Conservation (phyloP, 2,888 invertebrate species). For the Pherbina coryleti region DNA sequence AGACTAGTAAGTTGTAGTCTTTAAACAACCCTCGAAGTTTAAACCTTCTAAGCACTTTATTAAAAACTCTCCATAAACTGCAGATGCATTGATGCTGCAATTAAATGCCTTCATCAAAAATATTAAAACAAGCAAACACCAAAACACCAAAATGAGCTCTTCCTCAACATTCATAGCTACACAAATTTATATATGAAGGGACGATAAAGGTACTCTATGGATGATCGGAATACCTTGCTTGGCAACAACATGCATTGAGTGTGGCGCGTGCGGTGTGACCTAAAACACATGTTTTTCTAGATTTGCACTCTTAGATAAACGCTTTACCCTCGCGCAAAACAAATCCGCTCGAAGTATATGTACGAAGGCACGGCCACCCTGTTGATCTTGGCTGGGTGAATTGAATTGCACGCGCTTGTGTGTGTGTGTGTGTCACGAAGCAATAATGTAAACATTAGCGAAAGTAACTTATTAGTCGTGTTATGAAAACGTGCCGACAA, state of each 20-base stretch:
- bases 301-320: slow-evolving; percentile 45
- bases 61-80: slow-evolving; percentile 46
- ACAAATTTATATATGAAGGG: no score
- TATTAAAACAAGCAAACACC: slow-evolving; percentile 63
- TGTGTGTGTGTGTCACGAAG: slow-evolving; percentile 42
- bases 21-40: neutral
- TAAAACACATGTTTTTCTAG: slow-evolving; percentile 67
- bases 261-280: slow-evolving; percentile 64
- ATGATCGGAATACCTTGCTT: no score
- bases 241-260: neutral
- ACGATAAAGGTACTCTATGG: no score
- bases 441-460: slow-evolving; percentile 59
- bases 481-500: slow-evolving; percentile 48
- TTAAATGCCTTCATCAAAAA: slow-evolving; percentile 43
- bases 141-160: slow-evolving; percentile 47
- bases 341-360: neutral
- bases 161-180: slow-evolving; percentile 40
- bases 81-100: slow-evolving; percentile 47
- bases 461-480: slow-evolving; percentile 56
- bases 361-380: slow-evolving; percentile 9
- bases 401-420: slow-evolving; percentile 38
- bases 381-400: slow-evolving; percentile 26
- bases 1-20: neutral
- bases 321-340: slow-evolving; percentile 1
- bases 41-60: slow-evolving; percentile 43